Evolutionary conservation across 2,113 vertebrate genomes (phyloP).

Genomic region (Malurus alboscapulatus): DNA sequence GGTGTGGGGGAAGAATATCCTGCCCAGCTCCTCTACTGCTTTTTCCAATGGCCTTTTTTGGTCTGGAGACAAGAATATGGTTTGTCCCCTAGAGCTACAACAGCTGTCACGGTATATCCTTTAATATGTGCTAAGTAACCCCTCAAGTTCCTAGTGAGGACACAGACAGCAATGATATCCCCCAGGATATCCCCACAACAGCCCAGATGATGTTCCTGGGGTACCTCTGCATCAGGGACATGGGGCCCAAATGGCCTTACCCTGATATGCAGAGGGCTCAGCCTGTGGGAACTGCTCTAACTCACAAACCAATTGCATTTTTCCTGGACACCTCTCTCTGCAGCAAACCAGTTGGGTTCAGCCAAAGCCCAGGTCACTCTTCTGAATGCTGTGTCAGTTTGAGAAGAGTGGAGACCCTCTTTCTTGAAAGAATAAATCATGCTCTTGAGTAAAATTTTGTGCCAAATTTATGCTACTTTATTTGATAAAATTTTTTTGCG

Average conservation of each 20-base stretch:
- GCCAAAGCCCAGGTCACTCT: not conserved
- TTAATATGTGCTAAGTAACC: not conserved
- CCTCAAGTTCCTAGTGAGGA: not conserved
- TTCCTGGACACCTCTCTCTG: not conserved
- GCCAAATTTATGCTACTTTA: not conserved
- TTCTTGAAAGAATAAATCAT: not conserved
- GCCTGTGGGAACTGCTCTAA: not conserved
- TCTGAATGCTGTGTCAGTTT: not conserved
- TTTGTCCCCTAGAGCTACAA: not conserved
- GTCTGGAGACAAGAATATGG: not conserved
- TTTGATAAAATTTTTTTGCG: not conserved
- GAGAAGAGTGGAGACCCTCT: not conserved
- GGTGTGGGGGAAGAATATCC: not conserved
- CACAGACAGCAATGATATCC: fast-evolving
- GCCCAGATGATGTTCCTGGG: not conserved
- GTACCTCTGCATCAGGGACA: not conserved
- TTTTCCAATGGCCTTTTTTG: not conserved
- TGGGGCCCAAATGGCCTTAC: too few species aligned
- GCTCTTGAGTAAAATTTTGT: not conserved
- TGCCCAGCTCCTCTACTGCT: not conserved
- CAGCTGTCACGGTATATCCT: not conserved
- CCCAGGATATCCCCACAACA: not conserved
- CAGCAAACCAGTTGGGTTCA: not conserved
- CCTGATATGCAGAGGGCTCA: not conserved
- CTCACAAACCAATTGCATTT: not conserved